These are phyloP conservation scores for Pecten maximus DNA, from an alignment of 2,888 invertebrate species.

Conservation along the genomic window DNA sequence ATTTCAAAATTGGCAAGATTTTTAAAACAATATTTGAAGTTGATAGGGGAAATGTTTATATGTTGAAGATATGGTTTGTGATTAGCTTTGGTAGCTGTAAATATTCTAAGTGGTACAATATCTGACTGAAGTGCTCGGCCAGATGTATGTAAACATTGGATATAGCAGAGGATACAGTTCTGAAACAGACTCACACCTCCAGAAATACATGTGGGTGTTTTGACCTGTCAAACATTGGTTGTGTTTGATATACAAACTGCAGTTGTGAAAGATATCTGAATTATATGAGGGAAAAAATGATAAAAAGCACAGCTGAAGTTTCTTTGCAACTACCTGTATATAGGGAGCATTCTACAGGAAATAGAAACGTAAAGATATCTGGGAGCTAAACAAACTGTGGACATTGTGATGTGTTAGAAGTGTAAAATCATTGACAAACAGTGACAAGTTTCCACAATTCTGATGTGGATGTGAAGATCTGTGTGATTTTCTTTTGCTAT, in stretches of 20 bases:
- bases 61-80: background rate
- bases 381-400: background rate
- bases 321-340: background rate
- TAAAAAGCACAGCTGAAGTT: background rate
- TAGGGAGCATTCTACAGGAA: background rate
- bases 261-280: background rate
- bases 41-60: background rate
- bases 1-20: background rate
- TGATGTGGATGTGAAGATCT: background rate
- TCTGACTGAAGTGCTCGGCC: background rate
- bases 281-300: background rate
- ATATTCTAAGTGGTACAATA: background rate
- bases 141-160: background rate
- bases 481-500: background rate
- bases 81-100: background rate
- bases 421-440: background rate
- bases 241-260: background rate
- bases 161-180: background rate
- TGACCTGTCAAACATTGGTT: background rate
- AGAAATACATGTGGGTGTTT: background rate
- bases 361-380: background rate
- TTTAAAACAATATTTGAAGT: background rate
- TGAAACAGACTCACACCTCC: background rate
- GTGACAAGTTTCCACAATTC: background rate
- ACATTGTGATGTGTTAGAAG: background rate